Base-by-base conservation (phyloP, 1,140 invertebrate genomes). In the Bombus waltoni region DNA sequence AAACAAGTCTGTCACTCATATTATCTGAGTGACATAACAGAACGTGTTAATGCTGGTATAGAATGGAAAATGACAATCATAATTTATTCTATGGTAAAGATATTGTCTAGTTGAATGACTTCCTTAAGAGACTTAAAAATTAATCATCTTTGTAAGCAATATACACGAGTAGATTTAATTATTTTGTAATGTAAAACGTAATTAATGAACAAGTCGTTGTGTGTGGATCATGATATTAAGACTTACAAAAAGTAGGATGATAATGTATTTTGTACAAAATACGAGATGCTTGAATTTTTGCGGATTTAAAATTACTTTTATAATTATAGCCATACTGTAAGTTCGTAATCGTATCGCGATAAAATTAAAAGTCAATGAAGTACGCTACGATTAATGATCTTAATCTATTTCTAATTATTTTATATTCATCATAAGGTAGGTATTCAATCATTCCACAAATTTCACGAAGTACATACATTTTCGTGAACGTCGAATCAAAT, bases 161-260 rank as follows among this genome's bases (percentile, higher is more conserved):
- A 32, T 18, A 35, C 1, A 9, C 6, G 1, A 28, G 1, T 13
- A n/a, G 15, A 66, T 32, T 32, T 66, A 66, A 32, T 32, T 32
- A n/a, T 15, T 32, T 66, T 15, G 65, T 66, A 66, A 32, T 66
- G 65, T 6, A 18, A 66, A 8, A 32, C 9, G 65, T 32, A 15
- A 66, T 32, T 66, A 32, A 66, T 32, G 18, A 66, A 15, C 18
- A 18, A 66, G 1, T 13, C 11, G 28, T n/a, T n/a, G 2, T 32
- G 4, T 18, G 13, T 8, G 5, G 0, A 32, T 2, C 0, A 6
- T 15, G n/a, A 32, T 8, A 32, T 32, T 0, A 66, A 32, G 4
- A 66, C 2, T 66, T 32, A n/a, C 15, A 8, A 66, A 32, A 32
- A 66, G 15, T 18, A 32, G n/a, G 32, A 62, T 62, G 10, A n/a